phyloP scores from a whole-genome alignment of 2,888 invertebrate species.

The Agelastica alni region DNA sequence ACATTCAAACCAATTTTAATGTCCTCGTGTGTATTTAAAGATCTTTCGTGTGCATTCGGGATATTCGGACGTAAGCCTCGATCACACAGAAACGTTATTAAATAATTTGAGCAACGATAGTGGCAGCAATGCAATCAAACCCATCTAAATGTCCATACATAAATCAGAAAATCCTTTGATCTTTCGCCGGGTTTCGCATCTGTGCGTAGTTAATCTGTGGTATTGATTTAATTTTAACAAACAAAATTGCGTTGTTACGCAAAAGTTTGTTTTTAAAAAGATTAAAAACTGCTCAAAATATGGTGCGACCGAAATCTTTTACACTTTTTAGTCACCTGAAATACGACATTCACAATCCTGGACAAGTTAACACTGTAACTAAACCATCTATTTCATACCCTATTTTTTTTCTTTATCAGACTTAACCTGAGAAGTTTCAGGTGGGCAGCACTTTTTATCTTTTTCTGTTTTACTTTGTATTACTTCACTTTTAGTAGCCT shows the following conservation, averaged over 20 bases:
- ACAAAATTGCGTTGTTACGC: neutral
- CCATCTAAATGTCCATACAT: too few species aligned
- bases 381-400: conserved; percentile 6
- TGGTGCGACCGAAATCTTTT: neutral
- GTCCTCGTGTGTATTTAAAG: too few species aligned
- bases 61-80: too few species aligned
- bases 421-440: conserved; percentile 4
- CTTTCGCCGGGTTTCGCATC: too few species aligned
- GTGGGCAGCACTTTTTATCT: conserved; percentile 4
- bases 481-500: neutral
- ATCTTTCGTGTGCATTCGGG: too few species aligned
- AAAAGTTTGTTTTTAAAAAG: neutral
- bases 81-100: too few species aligned
- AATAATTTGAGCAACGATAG: too few species aligned
- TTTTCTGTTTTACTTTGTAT: conserved; percentile 5
- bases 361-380: neutral
- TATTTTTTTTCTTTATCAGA: conserved; percentile 20
- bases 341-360: too few species aligned
- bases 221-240: neutral
- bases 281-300: neutral
- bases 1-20: too few species aligned
- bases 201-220: too few species aligned
- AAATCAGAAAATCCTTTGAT: too few species aligned
- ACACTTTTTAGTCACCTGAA: conserved; percentile 10
- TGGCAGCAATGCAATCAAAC: too few species aligned